Conservation (phyloP, 2,113 vertebrate species). For the Lampris incognitus region DNA sequence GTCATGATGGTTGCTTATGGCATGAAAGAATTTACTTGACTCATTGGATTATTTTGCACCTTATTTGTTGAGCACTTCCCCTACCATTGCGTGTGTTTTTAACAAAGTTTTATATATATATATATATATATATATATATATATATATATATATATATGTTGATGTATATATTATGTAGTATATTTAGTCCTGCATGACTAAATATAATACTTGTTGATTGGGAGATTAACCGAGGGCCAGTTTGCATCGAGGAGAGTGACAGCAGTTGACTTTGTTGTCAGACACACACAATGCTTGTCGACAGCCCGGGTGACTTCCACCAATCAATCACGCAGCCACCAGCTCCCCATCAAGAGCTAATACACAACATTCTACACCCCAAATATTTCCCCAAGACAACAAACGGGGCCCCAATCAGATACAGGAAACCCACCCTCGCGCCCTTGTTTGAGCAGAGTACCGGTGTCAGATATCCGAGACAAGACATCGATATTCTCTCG, state of each 20-base stretch:
- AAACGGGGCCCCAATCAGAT: neutral
- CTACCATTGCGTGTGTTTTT: no score
- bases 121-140: no score
- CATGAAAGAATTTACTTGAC: no score
- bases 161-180: no score
- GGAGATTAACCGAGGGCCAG: neutral
- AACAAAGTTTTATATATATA: no score
- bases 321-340: slow-evolving; percentile 33
- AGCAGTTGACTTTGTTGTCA: slow-evolving; percentile 26
- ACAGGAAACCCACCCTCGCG: neutral
- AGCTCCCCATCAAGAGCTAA: slow-evolving; percentile 38
- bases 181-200: no score
- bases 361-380: slow-evolving; percentile 66
- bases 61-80: no score
- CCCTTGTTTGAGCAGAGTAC: neutral
- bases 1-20: no score
- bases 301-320: slow-evolving; percentile 56
- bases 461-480: neutral
- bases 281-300: slow-evolving; percentile 62
- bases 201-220: neutral
- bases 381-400: slow-evolving; percentile 23
- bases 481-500: neutral
- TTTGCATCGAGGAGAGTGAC: neutral
- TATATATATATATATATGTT: no score
- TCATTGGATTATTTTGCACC: no score